Evolutionary conservation across 2,113 vertebrate species (phyloP).

Genomic region (Cyphomyrus discorhynchus): DNA sequence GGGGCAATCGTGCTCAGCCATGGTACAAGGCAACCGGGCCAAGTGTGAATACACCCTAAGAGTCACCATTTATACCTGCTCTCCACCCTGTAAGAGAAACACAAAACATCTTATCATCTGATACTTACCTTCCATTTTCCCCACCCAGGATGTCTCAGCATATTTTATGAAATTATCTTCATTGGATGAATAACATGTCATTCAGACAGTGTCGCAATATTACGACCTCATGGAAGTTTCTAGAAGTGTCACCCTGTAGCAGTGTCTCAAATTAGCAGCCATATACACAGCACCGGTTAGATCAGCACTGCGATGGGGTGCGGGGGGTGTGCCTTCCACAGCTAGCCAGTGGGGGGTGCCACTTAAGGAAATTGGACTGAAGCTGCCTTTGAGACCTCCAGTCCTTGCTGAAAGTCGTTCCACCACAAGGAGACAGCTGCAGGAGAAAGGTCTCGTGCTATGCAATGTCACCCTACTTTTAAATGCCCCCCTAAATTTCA

Average conservation of each 20-base stretch:
- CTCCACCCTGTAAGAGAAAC: background rate
- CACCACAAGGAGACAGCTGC: background rate
- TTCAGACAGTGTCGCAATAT: background rate
- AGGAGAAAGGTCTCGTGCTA: background rate
- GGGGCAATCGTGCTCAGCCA: background rate
- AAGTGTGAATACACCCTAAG: background rate
- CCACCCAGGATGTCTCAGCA: background rate
- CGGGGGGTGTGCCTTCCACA: background rate
- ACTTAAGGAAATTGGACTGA: background rate
- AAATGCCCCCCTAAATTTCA: background rate
- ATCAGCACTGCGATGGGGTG: background rate
- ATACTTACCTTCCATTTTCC: background rate
- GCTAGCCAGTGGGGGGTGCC: background rate
- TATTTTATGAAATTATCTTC: background rate
- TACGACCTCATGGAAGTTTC: background rate
- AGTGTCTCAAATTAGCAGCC: background rate
- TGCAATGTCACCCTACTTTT: background rate
- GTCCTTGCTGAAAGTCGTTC: background rate
- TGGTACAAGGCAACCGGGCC: background rate
- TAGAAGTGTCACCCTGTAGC: background rate
- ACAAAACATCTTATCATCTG: background rate
- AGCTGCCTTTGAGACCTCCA: background rate
- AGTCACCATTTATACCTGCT: background rate
- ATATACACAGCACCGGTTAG: background rate
- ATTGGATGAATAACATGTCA: background rate